Evolutionary conservation across 92 coral and sea anemone species (phyloP), one percentile per base, ranked within the genome.

Genomic region (Anthopleura xanthogrammica): DNA sequence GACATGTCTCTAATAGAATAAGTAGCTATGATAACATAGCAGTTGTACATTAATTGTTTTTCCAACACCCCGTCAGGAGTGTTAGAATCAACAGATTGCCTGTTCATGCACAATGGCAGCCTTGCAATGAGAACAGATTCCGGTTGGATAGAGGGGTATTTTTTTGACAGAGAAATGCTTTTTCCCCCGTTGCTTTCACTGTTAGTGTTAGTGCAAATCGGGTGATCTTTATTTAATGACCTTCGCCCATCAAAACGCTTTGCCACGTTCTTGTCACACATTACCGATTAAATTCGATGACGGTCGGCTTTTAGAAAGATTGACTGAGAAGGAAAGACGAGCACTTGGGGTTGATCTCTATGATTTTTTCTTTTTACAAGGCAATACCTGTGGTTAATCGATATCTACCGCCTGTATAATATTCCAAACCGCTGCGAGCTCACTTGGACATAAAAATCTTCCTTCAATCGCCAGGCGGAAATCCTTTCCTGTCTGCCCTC

Each of bases 1-100:
- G 98, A 94, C 98, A 90, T 83, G 90, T 89, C 75, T 74, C 85
- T 94, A 91, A 94, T 89, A 85, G 92, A 87, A 86, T 84, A 82
- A 88, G 91, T 78, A 77, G 46, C 75, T 86, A 90, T 91, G 95
- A 94, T 93, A 93, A 93, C 93, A 93, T 48, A 78, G 93, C 50
- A 65, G 79, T 88, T 78, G 77, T 85, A 86, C 80, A 71, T 86
- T 83, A 87, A 94, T 91, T 94, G 98, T 89, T 91, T 90, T 60
- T 79, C 80, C 88, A 86, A 86, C 82, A 65, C 93, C 90, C 90
- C 81, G 83, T 87, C 88, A 85, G 68, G 90, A 71, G 80, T 76
- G 89, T 90, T 88, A 85, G 90, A 16, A n/a, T 29, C 1, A 68
- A 68, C 74, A 68, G 46, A 23, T 12, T 68, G 43, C 41, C 74